Conservation (phyloP, 64 coral and sea anemone species). For the Actinia tenebrosa region DNA sequence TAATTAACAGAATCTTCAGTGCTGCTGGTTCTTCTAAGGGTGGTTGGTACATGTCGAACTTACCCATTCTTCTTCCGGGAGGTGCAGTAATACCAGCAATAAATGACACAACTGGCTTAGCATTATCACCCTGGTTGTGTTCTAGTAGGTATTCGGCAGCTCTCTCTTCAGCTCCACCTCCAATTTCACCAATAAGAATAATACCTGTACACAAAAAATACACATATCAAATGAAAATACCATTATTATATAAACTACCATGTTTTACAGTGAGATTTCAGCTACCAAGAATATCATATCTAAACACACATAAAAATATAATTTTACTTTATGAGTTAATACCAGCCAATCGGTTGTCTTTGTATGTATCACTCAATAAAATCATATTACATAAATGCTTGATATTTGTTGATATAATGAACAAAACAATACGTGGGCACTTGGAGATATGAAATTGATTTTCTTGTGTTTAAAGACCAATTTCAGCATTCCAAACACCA, state of each 20-base stretch:
- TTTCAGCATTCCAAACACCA: too few relatives aligned
- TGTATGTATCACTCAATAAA: too few relatives aligned
- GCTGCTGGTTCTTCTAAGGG: too few relatives aligned
- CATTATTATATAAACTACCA: not conserved
- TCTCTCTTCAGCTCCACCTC: conserved; percentile 91
- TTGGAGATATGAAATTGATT: too few relatives aligned
- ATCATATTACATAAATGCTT: too few relatives aligned
- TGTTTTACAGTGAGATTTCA: too few relatives aligned
- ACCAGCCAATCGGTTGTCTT: too few relatives aligned
- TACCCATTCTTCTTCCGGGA: conserved; percentile 93
- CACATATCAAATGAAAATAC: not conserved
- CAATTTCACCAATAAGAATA: conserved; percentile 94
- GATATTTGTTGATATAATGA: too few relatives aligned
- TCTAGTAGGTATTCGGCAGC: conserved; percentile 85
- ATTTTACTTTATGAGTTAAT: not conserved
- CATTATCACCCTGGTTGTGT: conserved; percentile 68
- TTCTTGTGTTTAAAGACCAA: too few relatives aligned
- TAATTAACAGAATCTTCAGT: too few relatives aligned
- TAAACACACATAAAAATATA: not conserved
- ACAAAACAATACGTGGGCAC: too few relatives aligned
- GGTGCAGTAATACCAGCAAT: conserved; percentile 95
- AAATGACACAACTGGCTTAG: conserved; percentile 90
- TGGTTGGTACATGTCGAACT: not conserved
- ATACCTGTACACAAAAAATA: conserved; percentile 37
- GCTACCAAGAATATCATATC: too few relatives aligned